Conservation (phyloP, 2,797 vertebrate species). For the Platyrinchus mystaceus region DNA sequence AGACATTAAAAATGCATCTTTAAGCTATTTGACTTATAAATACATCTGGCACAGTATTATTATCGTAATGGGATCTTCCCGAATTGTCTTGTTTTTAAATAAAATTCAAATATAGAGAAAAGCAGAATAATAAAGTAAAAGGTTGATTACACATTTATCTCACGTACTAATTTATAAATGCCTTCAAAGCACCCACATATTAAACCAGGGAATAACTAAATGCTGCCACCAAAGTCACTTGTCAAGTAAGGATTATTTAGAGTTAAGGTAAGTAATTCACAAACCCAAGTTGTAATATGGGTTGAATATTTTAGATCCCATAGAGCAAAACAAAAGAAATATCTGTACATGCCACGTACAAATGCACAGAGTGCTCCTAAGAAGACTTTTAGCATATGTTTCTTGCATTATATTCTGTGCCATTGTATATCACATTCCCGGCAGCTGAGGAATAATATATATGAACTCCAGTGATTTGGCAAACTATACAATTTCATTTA, state of each 20-base stretch:
- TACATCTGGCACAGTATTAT: neutral
- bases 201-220: neutral
- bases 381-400: constrained; percentile 18
- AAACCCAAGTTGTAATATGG: neutral
- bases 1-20: neutral
- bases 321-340: neutral
- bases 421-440: neutral
- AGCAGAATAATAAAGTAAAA: neutral
- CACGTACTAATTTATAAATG: neutral
- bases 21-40: neutral
- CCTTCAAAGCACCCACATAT: neutral
- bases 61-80: neutral
- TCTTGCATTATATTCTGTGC: constrained; percentile 31
- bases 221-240: neutral
- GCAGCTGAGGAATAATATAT: constrained; percentile 6
- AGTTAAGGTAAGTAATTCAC: neutral
- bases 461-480: constrained; percentile 5
- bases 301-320: neutral
- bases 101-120: neutral
- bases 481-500: constrained; percentile 32
- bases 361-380: neutral
- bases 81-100: neutral
- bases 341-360: neutral
- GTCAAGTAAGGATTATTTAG: constrained; percentile 1
- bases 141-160: neutral